Percentiles rank a stretch among this genome's conserved stretches.
Evolutionary conservation across 2,797 vertebrate genomes (phyloP).

Genomic region (Jordanella pulchra): DNA sequence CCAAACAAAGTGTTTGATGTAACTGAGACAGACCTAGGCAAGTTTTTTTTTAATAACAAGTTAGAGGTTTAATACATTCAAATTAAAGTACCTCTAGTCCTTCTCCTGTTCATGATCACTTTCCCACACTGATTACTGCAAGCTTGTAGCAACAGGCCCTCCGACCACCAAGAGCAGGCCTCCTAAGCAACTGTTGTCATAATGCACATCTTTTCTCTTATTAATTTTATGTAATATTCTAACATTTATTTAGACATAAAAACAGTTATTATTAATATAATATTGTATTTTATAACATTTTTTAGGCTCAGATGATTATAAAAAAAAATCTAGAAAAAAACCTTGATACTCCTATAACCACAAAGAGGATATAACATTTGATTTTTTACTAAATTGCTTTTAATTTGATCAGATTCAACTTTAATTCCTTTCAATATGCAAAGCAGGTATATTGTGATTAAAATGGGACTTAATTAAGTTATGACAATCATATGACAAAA

Average conservation of each 20-base stretch:
- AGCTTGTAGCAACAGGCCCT: too few species aligned
- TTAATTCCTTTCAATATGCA: constrained; percentile 19
- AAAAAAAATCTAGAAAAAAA: constrained; percentile 26
- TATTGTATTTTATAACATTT: constrained; percentile 7
- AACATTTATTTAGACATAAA: background rate
- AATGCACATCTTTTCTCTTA: background rate
- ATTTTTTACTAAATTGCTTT: constrained; percentile 19
- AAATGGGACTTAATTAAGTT: constrained; percentile 34
- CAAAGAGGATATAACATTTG: constrained; percentile 3
- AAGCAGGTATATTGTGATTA: constrained; percentile 14
- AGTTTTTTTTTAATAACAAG: too few species aligned
- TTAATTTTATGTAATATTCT: background rate
- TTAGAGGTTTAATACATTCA: too few species aligned
- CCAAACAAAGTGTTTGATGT: too few species aligned
- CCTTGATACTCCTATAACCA: constrained; percentile 24
- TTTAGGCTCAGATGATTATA: constrained; percentile 10
- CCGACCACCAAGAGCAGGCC: too few species aligned
- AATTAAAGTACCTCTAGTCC: too few species aligned
- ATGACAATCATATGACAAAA: constrained; percentile 22
- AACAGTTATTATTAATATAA: constrained; percentile 11
- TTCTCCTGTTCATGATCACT: too few species aligned
- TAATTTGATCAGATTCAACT: constrained; percentile 20
- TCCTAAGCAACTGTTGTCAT: too few species aligned
- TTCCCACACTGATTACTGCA: too few species aligned
- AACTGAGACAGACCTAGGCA: too few species aligned